Conservation (phyloP, 2,113 vertebrate genomes). For the Myiozetetes cayanensis region DNA sequence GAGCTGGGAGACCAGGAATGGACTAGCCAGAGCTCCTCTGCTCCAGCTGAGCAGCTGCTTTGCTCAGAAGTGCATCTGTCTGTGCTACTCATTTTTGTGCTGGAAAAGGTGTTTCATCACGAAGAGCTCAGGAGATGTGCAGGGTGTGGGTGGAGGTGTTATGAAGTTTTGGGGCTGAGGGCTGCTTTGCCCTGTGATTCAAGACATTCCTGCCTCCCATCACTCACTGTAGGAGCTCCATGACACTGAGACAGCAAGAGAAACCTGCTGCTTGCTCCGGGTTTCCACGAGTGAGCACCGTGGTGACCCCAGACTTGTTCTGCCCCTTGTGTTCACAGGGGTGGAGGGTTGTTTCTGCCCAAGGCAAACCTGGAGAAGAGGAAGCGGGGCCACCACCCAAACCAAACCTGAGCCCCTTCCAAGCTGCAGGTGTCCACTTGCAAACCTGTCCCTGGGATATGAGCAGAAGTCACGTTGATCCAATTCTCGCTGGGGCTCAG, state of each 20-base stretch:
- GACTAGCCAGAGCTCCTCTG: neutral
- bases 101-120: neutral
- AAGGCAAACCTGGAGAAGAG: neutral
- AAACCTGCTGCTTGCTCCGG: neutral
- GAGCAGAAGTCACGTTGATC: neutral
- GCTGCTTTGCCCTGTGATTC: neutral
- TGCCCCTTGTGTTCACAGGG: neutral
- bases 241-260: neutral
- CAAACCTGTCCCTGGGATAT: neutral
- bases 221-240: accelerated
- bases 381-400: neutral
- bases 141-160: neutral
- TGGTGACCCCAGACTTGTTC: neutral
- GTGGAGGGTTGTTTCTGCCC: neutral
- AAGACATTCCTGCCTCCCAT: neutral
- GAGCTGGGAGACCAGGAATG: neutral
- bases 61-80: neutral
- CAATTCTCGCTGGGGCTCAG: neutral
- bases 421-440: neutral
- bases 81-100: neutral
- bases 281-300: neutral
- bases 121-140: neutral
- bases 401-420: neutral
- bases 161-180: neutral
- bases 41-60: neutral